These are phyloP conservation scores for Artibeus lituratus DNA, from an alignment of 2,797 vertebrate species.

Conservation along the genomic window DNA sequence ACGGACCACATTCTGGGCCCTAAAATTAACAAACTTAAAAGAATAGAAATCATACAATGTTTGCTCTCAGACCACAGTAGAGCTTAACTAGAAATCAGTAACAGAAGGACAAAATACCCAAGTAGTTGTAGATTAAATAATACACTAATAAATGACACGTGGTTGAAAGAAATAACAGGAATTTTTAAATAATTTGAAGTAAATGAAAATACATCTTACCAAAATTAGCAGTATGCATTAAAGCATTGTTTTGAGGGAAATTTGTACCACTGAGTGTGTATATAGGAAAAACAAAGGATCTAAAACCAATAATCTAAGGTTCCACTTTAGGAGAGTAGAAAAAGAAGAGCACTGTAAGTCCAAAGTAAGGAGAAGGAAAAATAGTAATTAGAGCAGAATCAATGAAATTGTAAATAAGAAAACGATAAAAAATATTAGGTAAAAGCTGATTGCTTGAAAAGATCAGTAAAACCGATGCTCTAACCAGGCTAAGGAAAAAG, in stretches of 20 bases:
- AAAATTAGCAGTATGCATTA: neutral
- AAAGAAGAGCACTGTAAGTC: neutral
- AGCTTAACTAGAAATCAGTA: neutral
- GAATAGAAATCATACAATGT: neutral
- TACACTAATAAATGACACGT: neutral
- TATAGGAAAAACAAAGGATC: neutral
- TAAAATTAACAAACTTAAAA: neutral
- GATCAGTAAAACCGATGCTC: neutral
- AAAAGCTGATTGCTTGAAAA: neutral
- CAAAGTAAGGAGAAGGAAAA: neutral
- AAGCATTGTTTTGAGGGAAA: neutral
- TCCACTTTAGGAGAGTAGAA: neutral
- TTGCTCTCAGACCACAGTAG: neutral
- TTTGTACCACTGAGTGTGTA: neutral
- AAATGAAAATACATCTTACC: neutral
- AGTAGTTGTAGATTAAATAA: neutral
- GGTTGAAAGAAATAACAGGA: neutral
- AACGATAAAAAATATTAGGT: neutral
- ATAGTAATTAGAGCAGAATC: neutral
- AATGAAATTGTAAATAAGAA: neutral
- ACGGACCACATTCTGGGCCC: neutral
- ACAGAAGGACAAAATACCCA: neutral
- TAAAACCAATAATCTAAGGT: neutral
- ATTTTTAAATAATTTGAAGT: neutral
- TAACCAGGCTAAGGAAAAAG: neutral